These are phyloP conservation scores for Pectinophora gossypiella DNA, from an alignment of 1,140 invertebrate species.

Conservation along the genomic window DNA sequence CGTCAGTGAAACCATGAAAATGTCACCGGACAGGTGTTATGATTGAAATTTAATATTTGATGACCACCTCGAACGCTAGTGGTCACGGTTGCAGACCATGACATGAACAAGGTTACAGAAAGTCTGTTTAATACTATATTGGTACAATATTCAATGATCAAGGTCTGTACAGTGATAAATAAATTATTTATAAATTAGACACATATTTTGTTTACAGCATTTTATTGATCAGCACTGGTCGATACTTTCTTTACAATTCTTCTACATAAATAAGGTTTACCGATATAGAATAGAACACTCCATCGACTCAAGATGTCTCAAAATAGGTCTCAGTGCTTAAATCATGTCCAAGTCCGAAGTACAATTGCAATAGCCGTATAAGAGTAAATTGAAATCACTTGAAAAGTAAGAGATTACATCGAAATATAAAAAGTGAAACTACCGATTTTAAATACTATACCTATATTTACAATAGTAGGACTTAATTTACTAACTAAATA, in stretches of 20 bases:
- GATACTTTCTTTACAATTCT: conserved; percentile 24
- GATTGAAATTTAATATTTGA: conserved; percentile 71
- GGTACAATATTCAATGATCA: background rate
- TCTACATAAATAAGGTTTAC: conserved; percentile 22
- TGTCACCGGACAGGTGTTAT: conserved; percentile 62
- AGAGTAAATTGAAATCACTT: background rate
- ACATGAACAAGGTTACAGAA: background rate
- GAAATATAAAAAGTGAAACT: conserved; percentile 46
- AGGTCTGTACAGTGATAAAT: background rate
- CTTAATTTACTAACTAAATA: conserved; percentile 38
- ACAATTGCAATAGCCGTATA: conserved; percentile 23
- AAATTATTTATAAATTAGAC: background rate
- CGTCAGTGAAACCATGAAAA: conserved; percentile 29
- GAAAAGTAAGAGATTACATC: conserved; percentile 14
- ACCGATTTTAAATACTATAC: conserved; percentile 67
- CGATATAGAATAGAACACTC: background rate
- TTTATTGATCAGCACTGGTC: conserved; percentile 57
- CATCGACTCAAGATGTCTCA: conserved; percentile 1
- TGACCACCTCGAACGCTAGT: conserved; percentile 22
- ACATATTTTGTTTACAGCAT: conserved; percentile 31
- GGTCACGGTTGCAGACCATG: conserved; percentile 24
- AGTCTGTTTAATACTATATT: background rate
- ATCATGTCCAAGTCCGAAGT: conserved; percentile 33
- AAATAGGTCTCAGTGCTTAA: conserved; percentile 23
- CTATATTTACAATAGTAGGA: conserved; percentile 67